Percentiles rank a stretch among this genome's conserved stretches.
Evolutionary conservation across 2,113 vertebrate genomes (phyloP).

Genomic region (Neolamprologus kungweensis): DNA sequence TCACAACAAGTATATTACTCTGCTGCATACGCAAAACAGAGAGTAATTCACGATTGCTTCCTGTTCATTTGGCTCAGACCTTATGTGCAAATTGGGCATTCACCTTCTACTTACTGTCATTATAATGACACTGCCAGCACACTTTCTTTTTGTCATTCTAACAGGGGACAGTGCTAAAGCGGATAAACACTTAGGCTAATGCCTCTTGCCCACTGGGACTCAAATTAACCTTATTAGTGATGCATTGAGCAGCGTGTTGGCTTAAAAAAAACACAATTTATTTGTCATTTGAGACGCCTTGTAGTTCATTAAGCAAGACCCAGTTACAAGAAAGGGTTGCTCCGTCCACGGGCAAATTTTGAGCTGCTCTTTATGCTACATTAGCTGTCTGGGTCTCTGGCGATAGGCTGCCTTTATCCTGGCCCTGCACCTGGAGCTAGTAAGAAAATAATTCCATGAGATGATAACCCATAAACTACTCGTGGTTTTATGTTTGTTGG

Average conservation of each 20-base stretch:
- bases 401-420: constrained; percentile 35
- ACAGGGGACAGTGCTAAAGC: constrained; percentile 32
- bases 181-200: constrained; percentile 52
- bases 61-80: background rate
- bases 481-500: constrained; percentile 10
- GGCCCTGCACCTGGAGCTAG: constrained; percentile 34
- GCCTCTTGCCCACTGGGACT: constrained; percentile 35
- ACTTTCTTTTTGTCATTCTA: constrained; percentile 23
- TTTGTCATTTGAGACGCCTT: constrained; percentile 56
- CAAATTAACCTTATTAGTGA: constrained; percentile 64
- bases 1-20: background rate
- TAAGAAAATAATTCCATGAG: constrained; percentile 20
- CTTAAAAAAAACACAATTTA: constrained; percentile 37
- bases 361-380: constrained; percentile 43
- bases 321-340: constrained; percentile 31
- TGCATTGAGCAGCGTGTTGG: constrained; percentile 42
- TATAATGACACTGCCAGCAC: constrained; percentile 13
- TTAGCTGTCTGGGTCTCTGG: constrained; percentile 43
- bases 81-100: constrained; percentile 31
- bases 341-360: constrained; percentile 33
- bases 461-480: constrained; percentile 21
- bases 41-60: background rate
- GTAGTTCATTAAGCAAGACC: constrained; percentile 54
- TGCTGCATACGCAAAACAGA: background rate
- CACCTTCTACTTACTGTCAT: constrained; percentile 34